Evolutionary conservation across 2,888 invertebrate species (phyloP).

Genomic region (Cheilosia soror): DNA sequence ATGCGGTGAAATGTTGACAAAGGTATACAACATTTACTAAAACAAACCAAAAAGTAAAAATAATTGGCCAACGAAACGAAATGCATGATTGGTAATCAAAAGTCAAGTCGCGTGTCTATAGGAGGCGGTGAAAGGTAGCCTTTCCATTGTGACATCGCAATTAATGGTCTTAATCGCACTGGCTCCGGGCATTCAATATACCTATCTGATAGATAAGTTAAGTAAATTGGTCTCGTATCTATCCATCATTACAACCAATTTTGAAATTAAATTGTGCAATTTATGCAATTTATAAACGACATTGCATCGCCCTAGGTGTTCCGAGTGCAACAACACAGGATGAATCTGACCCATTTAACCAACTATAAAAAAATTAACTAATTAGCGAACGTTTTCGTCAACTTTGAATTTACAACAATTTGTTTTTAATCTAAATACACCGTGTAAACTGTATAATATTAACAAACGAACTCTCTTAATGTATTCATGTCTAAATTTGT

Average conservation of each 20-base stretch:
- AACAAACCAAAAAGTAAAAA: neutral
- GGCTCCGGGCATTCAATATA: neutral
- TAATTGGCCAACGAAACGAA: neutral
- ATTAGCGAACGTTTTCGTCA: neutral
- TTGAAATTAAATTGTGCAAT: slow-evolving; percentile 19
- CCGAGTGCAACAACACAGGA: neutral
- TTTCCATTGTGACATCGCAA: neutral
- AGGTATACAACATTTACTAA: neutral
- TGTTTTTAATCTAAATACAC: neutral
- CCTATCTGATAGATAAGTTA: slow-evolving; percentile 12
- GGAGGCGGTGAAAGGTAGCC: neutral
- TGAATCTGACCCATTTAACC: neutral
- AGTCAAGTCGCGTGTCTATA: slow-evolving; percentile 15
- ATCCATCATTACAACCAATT: neutral
- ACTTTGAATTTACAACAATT: neutral
- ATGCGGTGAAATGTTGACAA: neutral
- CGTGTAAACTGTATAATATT: slow-evolving; percentile 8
- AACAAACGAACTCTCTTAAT: slow-evolving; percentile 14
- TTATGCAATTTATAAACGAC: neutral
- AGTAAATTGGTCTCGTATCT: neutral
- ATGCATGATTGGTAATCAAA: neutral
- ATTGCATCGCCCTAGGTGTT: neutral
- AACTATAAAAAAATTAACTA: neutral
- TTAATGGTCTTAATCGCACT: neutral
- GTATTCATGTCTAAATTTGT: slow-evolving; percentile 15